Conservation (phyloP, 37 sponge, comb jelly and placozoan genomes). For the Aplysina aerophoba region DNA sequence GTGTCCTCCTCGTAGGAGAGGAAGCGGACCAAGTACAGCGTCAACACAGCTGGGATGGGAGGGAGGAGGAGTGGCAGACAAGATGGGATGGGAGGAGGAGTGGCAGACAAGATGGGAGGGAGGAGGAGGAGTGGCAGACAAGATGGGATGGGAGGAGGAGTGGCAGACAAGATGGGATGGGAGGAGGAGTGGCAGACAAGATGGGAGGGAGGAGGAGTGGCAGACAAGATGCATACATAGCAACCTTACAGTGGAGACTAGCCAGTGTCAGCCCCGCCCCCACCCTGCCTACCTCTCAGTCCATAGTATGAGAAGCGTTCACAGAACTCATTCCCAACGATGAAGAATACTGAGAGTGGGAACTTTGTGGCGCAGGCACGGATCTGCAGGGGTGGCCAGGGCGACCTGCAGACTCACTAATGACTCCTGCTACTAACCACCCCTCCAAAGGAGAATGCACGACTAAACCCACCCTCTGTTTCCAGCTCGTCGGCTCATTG, state of each 20-base stretch:
- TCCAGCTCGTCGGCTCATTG: background rate
- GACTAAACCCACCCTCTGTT: background rate
- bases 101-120: background rate
- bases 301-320: slow-evolving; percentile 99
- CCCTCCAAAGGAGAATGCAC: background rate
- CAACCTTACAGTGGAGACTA: no score
- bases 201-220: background rate
- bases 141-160: background rate
- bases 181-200: background rate
- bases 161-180: background rate
- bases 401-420: no score
- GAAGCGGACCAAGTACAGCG: slow-evolving; percentile 71
- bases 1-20: slow-evolving; percentile 67
- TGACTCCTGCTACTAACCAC: background rate
- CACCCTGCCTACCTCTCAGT: slow-evolving; percentile 78
- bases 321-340: slow-evolving; percentile 99
- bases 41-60: slow-evolving; percentile 80
- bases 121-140: background rate
- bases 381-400: no score
- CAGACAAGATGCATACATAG: background rate
- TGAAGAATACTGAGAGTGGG: slow-evolving; percentile 90
- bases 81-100: background rate
- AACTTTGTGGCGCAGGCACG: background rate
- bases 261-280: background rate
- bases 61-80: slow-evolving; percentile 4